These are phyloP conservation scores for Batillaria attramentaria DNA, from an alignment of 1,140 invertebrate genomes.

Conservation along the genomic window DNA sequence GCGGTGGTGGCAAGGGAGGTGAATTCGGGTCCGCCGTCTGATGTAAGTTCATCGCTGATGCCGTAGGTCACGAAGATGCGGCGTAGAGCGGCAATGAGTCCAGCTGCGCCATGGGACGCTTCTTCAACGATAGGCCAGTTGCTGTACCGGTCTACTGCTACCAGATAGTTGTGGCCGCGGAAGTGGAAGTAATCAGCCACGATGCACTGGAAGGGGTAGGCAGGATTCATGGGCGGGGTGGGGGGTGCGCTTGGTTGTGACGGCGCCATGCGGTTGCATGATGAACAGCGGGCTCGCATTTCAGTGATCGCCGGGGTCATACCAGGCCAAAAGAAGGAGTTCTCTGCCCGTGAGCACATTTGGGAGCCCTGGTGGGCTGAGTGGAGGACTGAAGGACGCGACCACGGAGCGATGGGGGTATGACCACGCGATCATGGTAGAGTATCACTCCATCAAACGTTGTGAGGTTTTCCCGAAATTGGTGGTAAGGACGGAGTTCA, in stretches of 20 bases:
- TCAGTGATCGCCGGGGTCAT: slow-evolving; percentile 41
- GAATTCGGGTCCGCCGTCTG: slow-evolving; percentile 39
- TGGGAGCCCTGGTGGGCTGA: slow-evolving; percentile 47
- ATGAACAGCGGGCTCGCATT: slow-evolving; percentile 19
- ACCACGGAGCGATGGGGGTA: slow-evolving; percentile 22
- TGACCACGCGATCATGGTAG: slow-evolving; percentile 39
- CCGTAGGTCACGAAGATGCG: slow-evolving; percentile 46
- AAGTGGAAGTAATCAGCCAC: slow-evolving; percentile 43
- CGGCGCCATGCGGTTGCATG: slow-evolving; percentile 42
- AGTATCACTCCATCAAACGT: slow-evolving; percentile 40
- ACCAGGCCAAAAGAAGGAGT: slow-evolving; percentile 44
- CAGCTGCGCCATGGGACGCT: slow-evolving; percentile 4
- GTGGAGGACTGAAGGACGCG: slow-evolving; percentile 35
- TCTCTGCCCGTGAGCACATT: slow-evolving; percentile 48
- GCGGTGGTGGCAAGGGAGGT: slow-evolving; percentile 16
- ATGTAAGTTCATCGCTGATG: slow-evolving; percentile 45
- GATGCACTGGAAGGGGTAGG: slow-evolving; percentile 48
- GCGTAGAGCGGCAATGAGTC: slow-evolving; percentile 34
- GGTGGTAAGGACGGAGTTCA: slow-evolving; percentile 29
- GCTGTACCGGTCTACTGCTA: slow-evolving; percentile 10
- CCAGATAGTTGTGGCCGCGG: slow-evolving; percentile 40
- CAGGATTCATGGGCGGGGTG: slow-evolving; percentile 30
- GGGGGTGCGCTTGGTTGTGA: slow-evolving; percentile 39
- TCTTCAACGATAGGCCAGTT: slow-evolving; percentile 16
- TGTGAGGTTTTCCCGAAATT: slow-evolving; percentile 28